These are phyloP conservation scores for Acropora yongei DNA, from an alignment of 64 coral and sea anemone genomes.

Conservation along the genomic window DNA sequence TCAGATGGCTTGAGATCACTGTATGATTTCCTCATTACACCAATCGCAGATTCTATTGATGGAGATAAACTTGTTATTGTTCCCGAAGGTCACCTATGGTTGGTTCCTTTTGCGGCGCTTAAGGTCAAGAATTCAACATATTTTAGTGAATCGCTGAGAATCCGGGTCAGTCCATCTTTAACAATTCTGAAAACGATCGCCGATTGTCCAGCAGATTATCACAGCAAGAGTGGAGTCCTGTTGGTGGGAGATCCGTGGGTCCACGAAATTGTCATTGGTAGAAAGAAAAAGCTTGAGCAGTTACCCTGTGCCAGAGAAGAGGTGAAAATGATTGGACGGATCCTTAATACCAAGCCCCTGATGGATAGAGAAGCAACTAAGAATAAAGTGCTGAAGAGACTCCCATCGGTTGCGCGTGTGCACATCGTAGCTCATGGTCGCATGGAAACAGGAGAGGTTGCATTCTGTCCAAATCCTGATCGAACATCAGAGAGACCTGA, in stretches of 20 bases:
- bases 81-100: neutral
- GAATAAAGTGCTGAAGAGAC: neutral
- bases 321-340: neutral
- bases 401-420: neutral
- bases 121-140: neutral
- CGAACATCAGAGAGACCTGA: neutral
- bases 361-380: neutral
- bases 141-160: neutral
- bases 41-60: neutral
- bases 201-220: neutral
- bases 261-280: neutral
- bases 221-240: neutral
- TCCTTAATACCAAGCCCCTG: neutral
- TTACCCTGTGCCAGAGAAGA: neutral
- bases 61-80: neutral
- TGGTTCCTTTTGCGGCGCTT: neutral
- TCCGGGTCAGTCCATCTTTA: constrained; percentile 27
- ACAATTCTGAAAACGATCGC: neutral
- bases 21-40: neutral
- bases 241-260: constrained; percentile 31
- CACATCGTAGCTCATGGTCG: neutral
- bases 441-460: constrained; percentile 4
- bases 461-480: neutral
- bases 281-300: neutral
- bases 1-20: neutral